Evolutionary conservation across 2,888 invertebrate genomes (phyloP).

Genomic region (Cordylochernes scorpioides): DNA sequence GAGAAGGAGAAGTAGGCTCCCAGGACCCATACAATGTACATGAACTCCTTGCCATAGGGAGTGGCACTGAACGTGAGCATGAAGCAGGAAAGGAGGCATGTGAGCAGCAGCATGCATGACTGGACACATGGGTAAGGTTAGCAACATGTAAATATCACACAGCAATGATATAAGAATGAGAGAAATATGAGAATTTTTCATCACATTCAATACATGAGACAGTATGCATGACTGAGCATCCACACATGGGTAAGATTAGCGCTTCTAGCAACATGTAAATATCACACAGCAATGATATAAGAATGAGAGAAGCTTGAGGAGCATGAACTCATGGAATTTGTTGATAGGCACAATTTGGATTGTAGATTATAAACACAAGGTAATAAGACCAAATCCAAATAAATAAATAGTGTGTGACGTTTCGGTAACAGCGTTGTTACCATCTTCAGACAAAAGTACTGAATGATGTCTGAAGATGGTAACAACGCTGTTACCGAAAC

Average conservation of each 20-base stretch:
- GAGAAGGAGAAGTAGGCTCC: slow-evolving; percentile 19
- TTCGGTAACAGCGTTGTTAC: no score
- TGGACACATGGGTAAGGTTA: slow-evolving; percentile 14
- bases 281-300: neutral
- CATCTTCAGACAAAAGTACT: no score
- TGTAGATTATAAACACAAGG: no score
- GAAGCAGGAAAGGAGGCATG: slow-evolving; percentile 9
- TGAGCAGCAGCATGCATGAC: slow-evolving; percentile 16
- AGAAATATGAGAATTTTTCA: no score
- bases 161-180: neutral
- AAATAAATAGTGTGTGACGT: no score
- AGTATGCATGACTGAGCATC: slow-evolving; percentile 17
- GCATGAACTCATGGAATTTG: no score
- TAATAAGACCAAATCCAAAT: no score
- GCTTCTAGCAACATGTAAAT: slow-evolving; percentile 5
- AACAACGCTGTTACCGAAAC: no score
- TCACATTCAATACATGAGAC: no score
- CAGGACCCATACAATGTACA: slow-evolving; percentile 20
- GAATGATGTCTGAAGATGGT: no score
- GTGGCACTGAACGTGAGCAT: slow-evolving; percentile 16
- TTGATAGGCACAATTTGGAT: no score
- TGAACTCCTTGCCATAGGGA: slow-evolving; percentile 7
- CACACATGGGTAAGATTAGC: slow-evolving; percentile 13
- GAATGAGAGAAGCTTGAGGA: no score
- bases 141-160: slow-evolving; percentile 4